Percentiles rank a stretch among this genome's conserved stretches.
Evolutionary conservation across 2,797 vertebrate species (phyloP).

Genomic region (Erpetoichthys calabaricus): DNA sequence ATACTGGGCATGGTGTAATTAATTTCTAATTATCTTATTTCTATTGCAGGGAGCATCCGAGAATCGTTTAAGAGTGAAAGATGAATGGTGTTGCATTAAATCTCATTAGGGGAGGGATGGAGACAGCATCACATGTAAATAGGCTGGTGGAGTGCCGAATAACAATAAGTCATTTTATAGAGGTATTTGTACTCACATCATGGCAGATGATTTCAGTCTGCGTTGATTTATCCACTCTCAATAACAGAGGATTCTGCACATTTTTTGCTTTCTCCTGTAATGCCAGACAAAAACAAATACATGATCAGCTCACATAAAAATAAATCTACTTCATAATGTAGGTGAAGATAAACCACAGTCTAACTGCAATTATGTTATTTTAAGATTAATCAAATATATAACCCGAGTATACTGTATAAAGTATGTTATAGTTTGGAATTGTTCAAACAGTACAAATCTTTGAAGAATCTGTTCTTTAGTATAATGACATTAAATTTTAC

Average conservation of each 20-base stretch:
- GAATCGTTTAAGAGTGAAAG: conserved; percentile 27
- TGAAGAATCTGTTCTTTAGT: neutral
- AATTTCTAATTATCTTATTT: conserved; percentile 24
- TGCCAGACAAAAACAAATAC: conserved; percentile 25
- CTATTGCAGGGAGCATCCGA: conserved; percentile 18
- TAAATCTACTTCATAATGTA: neutral
- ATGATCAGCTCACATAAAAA: conserved; percentile 18
- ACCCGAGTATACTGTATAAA: neutral
- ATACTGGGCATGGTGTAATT: conserved; percentile 12
- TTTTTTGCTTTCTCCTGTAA: conserved; percentile 71
- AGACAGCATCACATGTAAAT: conserved; percentile 27
- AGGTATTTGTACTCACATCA: conserved; percentile 69
- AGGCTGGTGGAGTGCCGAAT: conserved; percentile 23
- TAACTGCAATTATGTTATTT: neutral
- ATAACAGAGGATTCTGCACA: conserved; percentile 65
- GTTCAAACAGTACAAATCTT: neutral
- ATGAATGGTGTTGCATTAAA: conserved; percentile 21
- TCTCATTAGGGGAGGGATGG: conserved; percentile 16
- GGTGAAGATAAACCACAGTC: too few relatives aligned
- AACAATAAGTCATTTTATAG: conserved; percentile 26
- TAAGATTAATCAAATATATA: neutral
- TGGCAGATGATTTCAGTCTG: conserved; percentile 78
- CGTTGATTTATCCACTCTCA: conserved; percentile 79
- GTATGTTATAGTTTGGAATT: accelerated
- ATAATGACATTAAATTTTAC: neutral